phyloP scores from a whole-genome alignment of 2,113 vertebrate species.

The Pan troglodytes region NHGRI_mPanTro3-v2.1_pri NC_072408.2:77020501-77021000 shows the following conservation, averaged over 20 bases:
- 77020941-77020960: background rate
- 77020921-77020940: background rate
- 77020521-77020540: too few species aligned
- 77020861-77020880: background rate
- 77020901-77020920: slow-evolving; percentile 6
- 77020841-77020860: background rate
- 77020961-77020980: background rate
- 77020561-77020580: too few species aligned
- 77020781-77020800: background rate
- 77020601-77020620: too few species aligned
- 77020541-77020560: too few species aligned
- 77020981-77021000: background rate
- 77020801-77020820: slow-evolving; percentile 19
- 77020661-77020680: too few species aligned
- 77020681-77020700: too few species aligned
- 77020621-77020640: too few species aligned
- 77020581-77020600: too few species aligned
- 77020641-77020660: too few species aligned
- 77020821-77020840: slow-evolving; percentile 16
- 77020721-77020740: background rate
- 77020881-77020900: background rate
- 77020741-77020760: background rate
- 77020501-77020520: too few species aligned
- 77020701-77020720: background rate
- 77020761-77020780: background rate